These are phyloP conservation scores for Coilia nasus DNA, from an alignment of 2,797 vertebrate species.

Conservation along the genomic window DNA sequence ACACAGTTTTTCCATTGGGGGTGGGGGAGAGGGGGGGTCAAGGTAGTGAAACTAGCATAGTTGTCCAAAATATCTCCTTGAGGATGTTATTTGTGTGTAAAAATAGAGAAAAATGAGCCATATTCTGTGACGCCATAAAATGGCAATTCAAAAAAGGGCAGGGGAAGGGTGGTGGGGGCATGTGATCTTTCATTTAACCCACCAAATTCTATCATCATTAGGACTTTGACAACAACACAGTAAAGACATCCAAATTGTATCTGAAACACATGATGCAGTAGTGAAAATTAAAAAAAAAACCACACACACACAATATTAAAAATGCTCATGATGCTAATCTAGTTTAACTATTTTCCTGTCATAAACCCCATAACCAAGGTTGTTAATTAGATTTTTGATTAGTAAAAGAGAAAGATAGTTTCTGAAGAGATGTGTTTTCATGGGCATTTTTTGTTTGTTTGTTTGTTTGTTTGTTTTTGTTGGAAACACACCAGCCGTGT, in stretches of 20 bases:
- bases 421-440: no score
- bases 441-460: no score
- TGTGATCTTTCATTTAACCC: not conserved
- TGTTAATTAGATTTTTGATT: not conserved
- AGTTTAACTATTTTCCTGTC: not conserved
- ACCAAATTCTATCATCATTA: not conserved
- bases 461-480: not conserved
- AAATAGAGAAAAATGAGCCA: not conserved
- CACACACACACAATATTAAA: no score
- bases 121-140: not conserved
- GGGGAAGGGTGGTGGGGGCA: no score
- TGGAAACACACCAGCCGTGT: not conserved
- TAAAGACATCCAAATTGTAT: not conserved
- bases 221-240: not conserved
- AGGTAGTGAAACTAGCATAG: not conserved
- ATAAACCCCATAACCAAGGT: not conserved
- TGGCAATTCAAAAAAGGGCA: not conserved
- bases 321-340: not conserved
- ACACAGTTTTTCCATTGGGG: not conserved
- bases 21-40: not conserved
- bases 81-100: not conserved
- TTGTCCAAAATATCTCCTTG: not conserved
- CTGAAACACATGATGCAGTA: not conserved
- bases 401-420: not conserved
- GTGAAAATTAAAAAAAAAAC: no score